phyloP scores from a whole-genome alignment of 2,797 vertebrate species.

The Squalus acanthias region DNA sequence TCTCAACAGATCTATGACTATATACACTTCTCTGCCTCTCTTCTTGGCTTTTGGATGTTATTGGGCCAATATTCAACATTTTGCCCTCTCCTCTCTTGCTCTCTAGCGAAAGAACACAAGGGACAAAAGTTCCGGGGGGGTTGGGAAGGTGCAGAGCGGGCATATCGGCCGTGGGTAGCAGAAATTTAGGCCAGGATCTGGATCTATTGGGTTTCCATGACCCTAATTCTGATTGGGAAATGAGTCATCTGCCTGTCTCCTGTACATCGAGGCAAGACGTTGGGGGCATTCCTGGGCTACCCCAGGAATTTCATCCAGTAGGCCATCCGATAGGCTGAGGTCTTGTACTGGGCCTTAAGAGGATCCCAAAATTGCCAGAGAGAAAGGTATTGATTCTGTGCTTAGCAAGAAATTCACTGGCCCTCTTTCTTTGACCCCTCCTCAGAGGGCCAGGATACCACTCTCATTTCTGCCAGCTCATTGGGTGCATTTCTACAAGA shows the following conservation, averaged over 20 bases:
- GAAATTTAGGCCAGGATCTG: not conserved
- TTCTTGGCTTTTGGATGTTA: not conserved
- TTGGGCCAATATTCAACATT: not conserved
- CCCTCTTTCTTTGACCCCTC: not conserved
- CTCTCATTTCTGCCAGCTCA: not conserved
- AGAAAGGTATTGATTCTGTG: not conserved
- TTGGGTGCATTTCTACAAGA: not conserved
- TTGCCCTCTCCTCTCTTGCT: not conserved
- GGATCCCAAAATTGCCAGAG: no score
- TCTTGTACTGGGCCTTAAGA: not conserved
- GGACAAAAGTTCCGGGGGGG: not conserved
- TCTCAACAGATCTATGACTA: not conserved
- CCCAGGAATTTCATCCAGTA: not conserved
- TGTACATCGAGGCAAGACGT: not conserved
- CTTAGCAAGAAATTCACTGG: not conserved
- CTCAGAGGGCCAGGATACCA: not conserved
- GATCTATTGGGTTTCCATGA: not conserved
- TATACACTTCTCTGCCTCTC: not conserved
- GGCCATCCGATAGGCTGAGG: not conserved
- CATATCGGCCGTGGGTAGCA: not conserved
- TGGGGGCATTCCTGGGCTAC: not conserved
- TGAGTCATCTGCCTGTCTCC: not conserved
- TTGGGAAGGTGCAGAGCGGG: not conserved
- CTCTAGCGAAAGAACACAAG: not conserved
- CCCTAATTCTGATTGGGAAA: not conserved